A percentile compares a stretch with the other conserved stretches of the same genome.
phyloP scores from a whole-genome alignment of 2,113 vertebrate species.

The Callipepla californica region DNA sequence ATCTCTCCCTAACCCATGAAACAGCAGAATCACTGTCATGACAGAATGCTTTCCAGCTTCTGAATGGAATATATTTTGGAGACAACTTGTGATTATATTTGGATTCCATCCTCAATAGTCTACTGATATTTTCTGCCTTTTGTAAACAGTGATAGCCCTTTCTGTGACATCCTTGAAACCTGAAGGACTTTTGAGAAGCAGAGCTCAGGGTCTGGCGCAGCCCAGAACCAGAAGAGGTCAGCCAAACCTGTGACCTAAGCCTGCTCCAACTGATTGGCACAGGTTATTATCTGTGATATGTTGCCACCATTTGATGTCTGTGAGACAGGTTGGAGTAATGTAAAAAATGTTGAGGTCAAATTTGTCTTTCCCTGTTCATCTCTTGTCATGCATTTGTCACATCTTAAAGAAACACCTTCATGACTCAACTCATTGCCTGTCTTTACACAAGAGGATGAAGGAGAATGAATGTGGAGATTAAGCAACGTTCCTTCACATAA shows the following conservation, averaged over 20 bases:
- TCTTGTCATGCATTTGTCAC: not conserved
- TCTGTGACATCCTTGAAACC: accelerated
- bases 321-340: not conserved
- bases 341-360: not conserved
- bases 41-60: accelerated
- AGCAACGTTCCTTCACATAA: accelerated
- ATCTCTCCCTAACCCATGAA: not conserved
- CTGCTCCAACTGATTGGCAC: not conserved
- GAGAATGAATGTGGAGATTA: not conserved
- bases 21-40: not conserved
- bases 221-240: not conserved
- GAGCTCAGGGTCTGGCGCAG: not conserved
- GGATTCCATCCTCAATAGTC: not conserved
- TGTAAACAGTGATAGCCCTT: not conserved
- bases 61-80: not conserved
- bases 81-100: not conserved
- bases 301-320: not conserved
- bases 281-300: not conserved
- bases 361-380: not conserved
- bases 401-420: not conserved
- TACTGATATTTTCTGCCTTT: not conserved
- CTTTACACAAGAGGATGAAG: not conserved
- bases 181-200: not conserved
- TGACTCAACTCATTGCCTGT: accelerated
- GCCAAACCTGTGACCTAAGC: not conserved